These are phyloP conservation scores for Bhutanitis thaidina DNA, from an alignment of 2,888 invertebrate genomes.

Conservation along the genomic window DNA sequence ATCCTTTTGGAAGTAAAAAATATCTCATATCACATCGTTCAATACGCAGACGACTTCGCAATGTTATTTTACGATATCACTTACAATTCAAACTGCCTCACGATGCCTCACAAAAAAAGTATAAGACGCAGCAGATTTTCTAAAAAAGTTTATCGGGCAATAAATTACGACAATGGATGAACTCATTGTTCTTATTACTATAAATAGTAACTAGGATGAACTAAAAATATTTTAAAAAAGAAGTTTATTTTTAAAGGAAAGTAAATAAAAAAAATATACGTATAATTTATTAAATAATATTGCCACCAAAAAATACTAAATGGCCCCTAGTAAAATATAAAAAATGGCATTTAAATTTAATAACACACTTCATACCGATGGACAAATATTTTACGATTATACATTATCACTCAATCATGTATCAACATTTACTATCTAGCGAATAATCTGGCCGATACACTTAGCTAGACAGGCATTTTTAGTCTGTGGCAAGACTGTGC, in stretches of 20 bases:
- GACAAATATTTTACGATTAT: constrained; percentile 5
- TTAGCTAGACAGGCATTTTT: constrained; percentile 15
- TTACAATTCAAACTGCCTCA: no score
- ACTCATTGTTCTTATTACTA: no score
- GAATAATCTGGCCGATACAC: constrained; percentile 6
- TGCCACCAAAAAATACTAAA: background rate
- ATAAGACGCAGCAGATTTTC: no score
- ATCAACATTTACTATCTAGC: constrained; percentile 16
- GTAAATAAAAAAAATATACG: background rate
- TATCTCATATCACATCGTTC: no score
- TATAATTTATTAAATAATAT: background rate
- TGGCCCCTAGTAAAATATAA: background rate
- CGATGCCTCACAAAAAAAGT: no score
- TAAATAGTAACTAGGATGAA: no score
- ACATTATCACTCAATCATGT: constrained; percentile 8
- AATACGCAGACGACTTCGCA: no score
- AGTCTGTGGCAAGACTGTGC: constrained; percentile 21
- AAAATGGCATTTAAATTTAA: constrained; percentile 8
- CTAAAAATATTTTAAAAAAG: background rate
- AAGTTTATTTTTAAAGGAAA: background rate
- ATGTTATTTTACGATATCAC: no score
- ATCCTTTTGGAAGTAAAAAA: no score
- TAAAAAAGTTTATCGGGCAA: no score
- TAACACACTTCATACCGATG: constrained; percentile 5
- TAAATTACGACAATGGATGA: no score